Evolutionary conservation across 2,797 vertebrate species (phyloP).

Genomic region (Gephyroberyx darwinii): DNA sequence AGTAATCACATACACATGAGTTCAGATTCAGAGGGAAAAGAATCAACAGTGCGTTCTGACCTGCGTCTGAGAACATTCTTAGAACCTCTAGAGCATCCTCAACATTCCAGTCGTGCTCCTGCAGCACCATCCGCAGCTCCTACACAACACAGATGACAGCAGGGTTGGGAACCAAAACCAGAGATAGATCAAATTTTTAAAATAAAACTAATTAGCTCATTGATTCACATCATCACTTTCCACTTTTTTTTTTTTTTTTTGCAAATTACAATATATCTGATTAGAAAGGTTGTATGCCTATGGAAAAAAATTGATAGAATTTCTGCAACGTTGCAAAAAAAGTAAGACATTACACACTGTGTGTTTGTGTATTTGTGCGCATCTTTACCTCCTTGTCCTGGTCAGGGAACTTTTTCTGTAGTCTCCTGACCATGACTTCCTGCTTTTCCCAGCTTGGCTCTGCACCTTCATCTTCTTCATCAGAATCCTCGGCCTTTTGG

Average conservation of each 20-base stretch:
- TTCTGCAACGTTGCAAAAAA: no score
- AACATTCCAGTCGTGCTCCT: constrained; percentile 92
- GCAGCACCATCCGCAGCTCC: constrained; percentile 91
- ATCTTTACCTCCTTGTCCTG: constrained; percentile 89
- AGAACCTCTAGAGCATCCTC: constrained; percentile 88
- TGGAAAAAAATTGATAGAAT: no score
- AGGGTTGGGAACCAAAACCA: not conserved
- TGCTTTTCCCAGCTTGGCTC: constrained; percentile 85
- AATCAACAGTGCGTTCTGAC: constrained; percentile 51
- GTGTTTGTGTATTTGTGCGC: not conserved
- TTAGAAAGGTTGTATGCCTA: no score
- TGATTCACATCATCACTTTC: no score
- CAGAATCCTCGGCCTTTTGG: constrained; percentile 71
- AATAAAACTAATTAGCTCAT: not conserved
- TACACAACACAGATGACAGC: constrained; percentile 66
- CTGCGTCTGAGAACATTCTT: constrained; percentile 86
- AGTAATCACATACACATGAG: not conserved
- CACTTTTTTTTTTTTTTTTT: no score
- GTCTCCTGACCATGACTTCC: constrained; percentile 86
- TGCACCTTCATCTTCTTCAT: constrained; percentile 61
- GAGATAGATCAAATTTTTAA: not conserved
- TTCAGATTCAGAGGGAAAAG: not conserved
- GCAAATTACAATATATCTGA: no score
- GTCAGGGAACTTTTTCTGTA: constrained; percentile 89
- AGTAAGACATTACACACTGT: not conserved